Base-by-base conservation (phyloP, 2,888 invertebrate genomes). In the Perithous albicinctus region DNA sequence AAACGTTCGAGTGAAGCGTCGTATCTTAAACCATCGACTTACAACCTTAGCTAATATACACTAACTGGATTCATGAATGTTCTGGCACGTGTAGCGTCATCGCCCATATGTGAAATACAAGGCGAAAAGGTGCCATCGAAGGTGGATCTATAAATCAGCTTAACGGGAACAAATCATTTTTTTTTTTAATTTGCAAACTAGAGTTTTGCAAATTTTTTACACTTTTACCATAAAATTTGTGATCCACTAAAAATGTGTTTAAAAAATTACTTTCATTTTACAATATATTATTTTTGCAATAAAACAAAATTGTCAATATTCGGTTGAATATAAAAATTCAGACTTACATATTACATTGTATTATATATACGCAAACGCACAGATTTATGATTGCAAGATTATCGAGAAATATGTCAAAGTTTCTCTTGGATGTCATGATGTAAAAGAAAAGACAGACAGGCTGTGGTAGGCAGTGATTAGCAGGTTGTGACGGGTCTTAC, bases 401-500 rank as follows among this genome's bases (percentile, higher is more conserved):
- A 2, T 32, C 15, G 32, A 8, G 7, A 2, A 59, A 35, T 29
- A 51, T 1, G 26, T 18, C 23, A 29, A 18, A 59, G 35, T 10
- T n/a, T 41, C 38, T n/a, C 73, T n/a, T 43, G 15, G 23, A 67
- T 72, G 23, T 51, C 43, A 43, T 70, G 56, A 70, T 59, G 69
- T 61, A 70, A 76, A 78, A 67, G 66, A 72, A 76, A 67, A 51
- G 73, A 78, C 59, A 77, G 78, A 43, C 59, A 51, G 59, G 0
- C 79, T 82, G 64, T 64, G 64, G 84, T 85, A 85, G 84, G 76
- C 86, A 87, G 87, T 91, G 88, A 91, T 91, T 91, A 91, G 89
- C 88, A 85, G 88, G 86, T 89, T 88, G 87, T 88, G 89, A 90
- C 86, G 89, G 89, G 86, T 87, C 84, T 89, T 86, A 88, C 90